Conservation (phyloP, 2,797 vertebrate species). For the Oceanodroma leucorhoa region DNA sequence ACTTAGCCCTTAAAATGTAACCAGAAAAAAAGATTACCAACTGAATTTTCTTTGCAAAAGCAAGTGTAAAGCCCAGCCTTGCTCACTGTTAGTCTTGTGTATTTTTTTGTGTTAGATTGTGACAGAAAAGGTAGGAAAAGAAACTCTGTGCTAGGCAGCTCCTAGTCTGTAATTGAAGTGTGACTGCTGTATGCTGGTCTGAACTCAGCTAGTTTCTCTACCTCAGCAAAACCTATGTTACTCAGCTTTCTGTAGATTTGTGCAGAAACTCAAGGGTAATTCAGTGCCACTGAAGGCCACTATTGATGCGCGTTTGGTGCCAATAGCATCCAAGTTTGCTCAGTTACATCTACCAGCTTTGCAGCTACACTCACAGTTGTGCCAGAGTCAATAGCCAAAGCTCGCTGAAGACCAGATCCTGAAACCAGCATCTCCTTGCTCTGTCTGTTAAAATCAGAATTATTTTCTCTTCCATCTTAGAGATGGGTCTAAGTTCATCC, state of each 20-base stretch:
- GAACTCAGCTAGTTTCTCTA: not conserved
- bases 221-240: not conserved
- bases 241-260: not conserved
- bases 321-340: not conserved
- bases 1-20: not conserved
- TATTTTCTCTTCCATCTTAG: not conserved
- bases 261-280: not conserved
- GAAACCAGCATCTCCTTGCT: not conserved
- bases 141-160: not conserved
- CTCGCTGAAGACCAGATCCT: not conserved
- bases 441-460: not conserved
- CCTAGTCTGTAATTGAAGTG: not conserved
- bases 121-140: not conserved
- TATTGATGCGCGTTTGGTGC: rapidly evolving
- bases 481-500: not conserved
- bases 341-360: not conserved
- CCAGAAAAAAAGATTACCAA: not conserved
- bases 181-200: not conserved
- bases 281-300: not conserved
- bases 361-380: not conserved
- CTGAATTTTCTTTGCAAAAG: not conserved
- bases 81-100: not conserved
- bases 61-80: not conserved
- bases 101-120: not conserved
- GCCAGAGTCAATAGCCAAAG: not conserved